These are phyloP conservation scores for Rhamphomyia laevipes DNA, from an alignment of 2,888 invertebrate genomes.

Conservation along the genomic window DNA sequence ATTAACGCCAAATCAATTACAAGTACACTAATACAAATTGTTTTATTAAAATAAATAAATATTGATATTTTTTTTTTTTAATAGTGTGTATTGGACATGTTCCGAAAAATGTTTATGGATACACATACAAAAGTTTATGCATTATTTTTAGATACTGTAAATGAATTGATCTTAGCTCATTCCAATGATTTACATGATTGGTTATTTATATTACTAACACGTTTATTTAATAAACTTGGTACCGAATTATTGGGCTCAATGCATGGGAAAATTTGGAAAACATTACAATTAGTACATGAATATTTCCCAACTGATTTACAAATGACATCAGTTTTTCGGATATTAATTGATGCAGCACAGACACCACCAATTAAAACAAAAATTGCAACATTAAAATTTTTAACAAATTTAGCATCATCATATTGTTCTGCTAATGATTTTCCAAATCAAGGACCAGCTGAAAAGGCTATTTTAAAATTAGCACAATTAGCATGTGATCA, in stretches of 20 bases:
- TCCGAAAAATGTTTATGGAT: conserved; percentile 95
- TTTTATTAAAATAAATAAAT: background rate
- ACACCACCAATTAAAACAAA: conserved; percentile 79
- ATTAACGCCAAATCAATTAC: conserved; percentile 48
- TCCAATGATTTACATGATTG: conserved; percentile 82
- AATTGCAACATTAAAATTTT: conserved; percentile 60
- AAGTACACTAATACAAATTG: conserved; percentile 5
- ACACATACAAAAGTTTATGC: conserved; percentile 90
- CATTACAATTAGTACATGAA: conserved; percentile 62
- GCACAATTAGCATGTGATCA: conserved; percentile 57
- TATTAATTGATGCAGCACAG: conserved; percentile 84
- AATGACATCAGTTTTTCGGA: conserved; percentile 54
- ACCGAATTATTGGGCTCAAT: conserved; percentile 86
- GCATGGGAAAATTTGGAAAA: conserved; percentile 79
- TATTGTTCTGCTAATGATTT: conserved; percentile 42
- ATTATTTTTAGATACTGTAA: conserved; percentile 83
- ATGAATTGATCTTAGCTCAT: conserved; percentile 78
- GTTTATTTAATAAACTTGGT: conserved; percentile 78
- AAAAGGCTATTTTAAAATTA: conserved; percentile 62
- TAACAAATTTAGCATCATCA: conserved; percentile 54
- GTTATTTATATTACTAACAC: conserved; percentile 82
- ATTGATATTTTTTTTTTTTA: background rate
- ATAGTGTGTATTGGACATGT: conserved; percentile 79
- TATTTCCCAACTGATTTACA: conserved; percentile 56
- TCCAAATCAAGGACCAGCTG: conserved; percentile 39